Conservation (phyloP, 2,113 vertebrate species). For the Eudyptes chrysolophus region DNA sequence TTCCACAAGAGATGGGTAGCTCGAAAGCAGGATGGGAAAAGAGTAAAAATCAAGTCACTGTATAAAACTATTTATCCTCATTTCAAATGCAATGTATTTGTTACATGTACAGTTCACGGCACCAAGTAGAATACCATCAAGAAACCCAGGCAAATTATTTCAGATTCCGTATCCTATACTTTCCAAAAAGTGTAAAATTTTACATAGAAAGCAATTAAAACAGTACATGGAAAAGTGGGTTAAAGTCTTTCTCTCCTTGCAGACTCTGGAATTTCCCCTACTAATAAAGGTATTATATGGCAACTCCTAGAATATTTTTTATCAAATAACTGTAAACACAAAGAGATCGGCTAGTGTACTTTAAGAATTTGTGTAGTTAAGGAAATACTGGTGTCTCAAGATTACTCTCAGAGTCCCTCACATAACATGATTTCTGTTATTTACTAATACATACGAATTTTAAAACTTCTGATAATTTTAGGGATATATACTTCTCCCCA, state of each 20-base stretch:
- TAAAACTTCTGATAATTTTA: background rate
- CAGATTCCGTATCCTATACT: background rate
- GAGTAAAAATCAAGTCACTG: background rate
- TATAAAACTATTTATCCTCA: background rate
- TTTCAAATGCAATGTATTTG: background rate
- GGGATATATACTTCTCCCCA: background rate
- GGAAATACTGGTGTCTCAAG: background rate
- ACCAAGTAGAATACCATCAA: background rate
- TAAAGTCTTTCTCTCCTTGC: background rate
- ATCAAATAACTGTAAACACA: background rate
- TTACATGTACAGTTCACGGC: background rate
- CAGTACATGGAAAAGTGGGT: background rate
- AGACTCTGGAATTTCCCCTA: background rate
- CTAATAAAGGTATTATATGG: background rate
- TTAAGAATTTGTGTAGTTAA: background rate
- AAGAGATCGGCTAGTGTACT: background rate
- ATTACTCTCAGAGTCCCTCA: background rate
- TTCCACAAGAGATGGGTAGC: background rate
- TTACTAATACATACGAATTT: background rate
- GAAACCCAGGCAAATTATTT: background rate
- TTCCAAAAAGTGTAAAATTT: background rate
- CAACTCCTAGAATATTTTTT: background rate
- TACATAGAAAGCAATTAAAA: background rate
- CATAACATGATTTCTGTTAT: background rate
- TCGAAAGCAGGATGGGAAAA: background rate